These are phyloP conservation scores for Machimus rusticus DNA, from an alignment of 2,888 invertebrate genomes.

Conservation along the genomic window DNA sequence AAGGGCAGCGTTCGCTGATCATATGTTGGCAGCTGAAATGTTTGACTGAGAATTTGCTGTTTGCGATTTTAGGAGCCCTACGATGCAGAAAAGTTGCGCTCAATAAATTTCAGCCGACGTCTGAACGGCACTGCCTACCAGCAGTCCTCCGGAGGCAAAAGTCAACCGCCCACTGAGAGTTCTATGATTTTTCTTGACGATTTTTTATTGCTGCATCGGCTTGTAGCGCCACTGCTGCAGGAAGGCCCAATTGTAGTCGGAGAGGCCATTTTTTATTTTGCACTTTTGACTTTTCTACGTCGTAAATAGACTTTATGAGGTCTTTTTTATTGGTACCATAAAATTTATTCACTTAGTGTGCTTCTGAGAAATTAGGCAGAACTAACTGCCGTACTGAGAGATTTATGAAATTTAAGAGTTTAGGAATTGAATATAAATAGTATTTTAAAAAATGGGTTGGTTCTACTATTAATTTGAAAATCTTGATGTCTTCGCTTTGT, in stretches of 20 bases:
- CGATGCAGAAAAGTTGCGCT: slow-evolving; percentile 24
- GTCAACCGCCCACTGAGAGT: slow-evolving; percentile 5
- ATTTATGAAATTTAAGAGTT: background rate
- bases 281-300: background rate
- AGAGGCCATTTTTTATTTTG: background rate
- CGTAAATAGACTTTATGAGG: background rate
- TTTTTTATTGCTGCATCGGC: slow-evolving; percentile 15
- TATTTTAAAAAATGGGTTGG: background rate
- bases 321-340: background rate
- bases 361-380: background rate
- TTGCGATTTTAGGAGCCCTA: slow-evolving; percentile 1
- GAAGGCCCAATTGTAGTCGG: background rate
- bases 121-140: slow-evolving; percentile 7
- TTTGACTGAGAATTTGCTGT: slow-evolving; percentile 10
- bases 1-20: background rate
- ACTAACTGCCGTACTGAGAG: background rate
- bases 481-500: too few relatives aligned
- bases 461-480: too few relatives aligned
- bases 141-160: background rate
- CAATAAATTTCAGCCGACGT: slow-evolving; percentile 15
- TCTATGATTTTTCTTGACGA: slow-evolving; percentile 9
- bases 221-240: background rate
- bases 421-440: background rate
- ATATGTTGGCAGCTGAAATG: slow-evolving; percentile 20
- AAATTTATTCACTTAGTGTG: background rate